Conservation (phyloP, 2,888 invertebrate species). For the Eupithecia insigniata region DNA sequence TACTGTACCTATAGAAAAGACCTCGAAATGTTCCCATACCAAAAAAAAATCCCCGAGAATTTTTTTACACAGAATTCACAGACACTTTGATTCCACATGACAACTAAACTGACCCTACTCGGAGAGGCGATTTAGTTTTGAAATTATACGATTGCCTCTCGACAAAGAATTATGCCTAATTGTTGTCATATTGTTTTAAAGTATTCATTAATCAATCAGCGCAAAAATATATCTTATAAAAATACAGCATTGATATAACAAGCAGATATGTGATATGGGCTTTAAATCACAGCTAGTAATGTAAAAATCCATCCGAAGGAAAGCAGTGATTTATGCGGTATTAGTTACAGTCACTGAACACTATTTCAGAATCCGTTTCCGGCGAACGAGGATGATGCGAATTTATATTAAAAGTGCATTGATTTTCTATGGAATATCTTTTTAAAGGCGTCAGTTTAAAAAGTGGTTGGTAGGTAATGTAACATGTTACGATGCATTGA, state of each 20-base stretch:
- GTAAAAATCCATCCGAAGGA: slow-evolving; percentile 58
- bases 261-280: slow-evolving; percentile 22
- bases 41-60: too few relatives aligned
- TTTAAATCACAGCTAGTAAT: slow-evolving; percentile 47
- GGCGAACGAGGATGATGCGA: slow-evolving; percentile 40
- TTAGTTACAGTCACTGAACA: slow-evolving; percentile 56
- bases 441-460: not conserved
- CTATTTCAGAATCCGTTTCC: slow-evolving; percentile 52
- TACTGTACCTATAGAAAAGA: too few relatives aligned
- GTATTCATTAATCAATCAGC: not conserved
- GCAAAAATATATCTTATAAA: not conserved
- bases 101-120: too few relatives aligned
- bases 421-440: slow-evolving; percentile 16
- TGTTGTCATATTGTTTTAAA: too few relatives aligned
- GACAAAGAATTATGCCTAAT: too few relatives aligned
- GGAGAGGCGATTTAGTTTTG: too few relatives aligned
- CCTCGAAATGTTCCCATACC: too few relatives aligned
- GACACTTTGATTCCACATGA: too few relatives aligned
- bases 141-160: too few relatives aligned
- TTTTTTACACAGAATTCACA: too few relatives aligned
- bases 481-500: too few relatives aligned
- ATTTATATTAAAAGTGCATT: slow-evolving; percentile 24
- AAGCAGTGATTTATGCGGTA: slow-evolving; percentile 60
- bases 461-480: not conserved
- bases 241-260: not conserved